Conservation (phyloP, 1,140 invertebrate genomes). For the Zaprionus africanus region DNA sequence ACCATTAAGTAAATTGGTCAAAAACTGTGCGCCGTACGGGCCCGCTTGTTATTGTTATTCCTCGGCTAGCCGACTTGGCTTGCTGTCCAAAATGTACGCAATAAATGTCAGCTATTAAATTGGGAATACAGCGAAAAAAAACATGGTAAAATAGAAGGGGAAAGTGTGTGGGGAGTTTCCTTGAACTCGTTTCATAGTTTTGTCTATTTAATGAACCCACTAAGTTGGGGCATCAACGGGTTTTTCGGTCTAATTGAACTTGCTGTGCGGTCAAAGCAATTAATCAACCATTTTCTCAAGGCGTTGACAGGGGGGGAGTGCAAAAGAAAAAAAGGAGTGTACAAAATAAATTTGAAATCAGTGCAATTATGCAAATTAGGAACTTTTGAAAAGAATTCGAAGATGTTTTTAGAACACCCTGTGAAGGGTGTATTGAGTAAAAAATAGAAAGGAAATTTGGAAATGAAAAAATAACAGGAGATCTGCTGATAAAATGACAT, state of each 20-base stretch:
- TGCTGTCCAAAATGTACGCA: constrained; percentile 37
- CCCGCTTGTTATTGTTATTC: constrained; percentile 43
- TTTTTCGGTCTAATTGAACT: constrained; percentile 53
- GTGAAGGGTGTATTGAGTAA: background rate
- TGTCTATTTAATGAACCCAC: constrained; percentile 48
- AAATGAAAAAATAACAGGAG: background rate
- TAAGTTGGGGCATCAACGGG: background rate
- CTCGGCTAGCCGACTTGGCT: constrained; percentile 18
- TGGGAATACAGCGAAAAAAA: constrained; percentile 19
- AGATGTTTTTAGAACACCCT: background rate
- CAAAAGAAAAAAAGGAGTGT: constrained; percentile 41
- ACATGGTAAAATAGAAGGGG: constrained; percentile 6
- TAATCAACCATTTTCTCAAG: constrained; percentile 76
- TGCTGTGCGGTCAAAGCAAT: constrained; percentile 64
- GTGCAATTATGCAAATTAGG: constrained; percentile 77
- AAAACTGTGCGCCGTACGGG: constrained; percentile 41
- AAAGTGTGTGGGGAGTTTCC: background rate
- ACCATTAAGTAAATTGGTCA: constrained; percentile 80
- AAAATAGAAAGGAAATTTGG: accelerated
- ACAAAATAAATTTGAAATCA: constrained; percentile 52
- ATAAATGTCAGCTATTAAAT: constrained; percentile 55
- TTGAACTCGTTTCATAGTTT: constrained; percentile 44
- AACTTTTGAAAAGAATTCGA: constrained; percentile 29
- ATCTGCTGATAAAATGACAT: no score
- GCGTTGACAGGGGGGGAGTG: constrained; percentile 30